Percentiles rank a stretch among this genome's conserved stretches.
These are phyloP conservation scores for Gari tellinella DNA, from an alignment of 2,888 invertebrate genomes.

Conservation along the genomic window DNA sequence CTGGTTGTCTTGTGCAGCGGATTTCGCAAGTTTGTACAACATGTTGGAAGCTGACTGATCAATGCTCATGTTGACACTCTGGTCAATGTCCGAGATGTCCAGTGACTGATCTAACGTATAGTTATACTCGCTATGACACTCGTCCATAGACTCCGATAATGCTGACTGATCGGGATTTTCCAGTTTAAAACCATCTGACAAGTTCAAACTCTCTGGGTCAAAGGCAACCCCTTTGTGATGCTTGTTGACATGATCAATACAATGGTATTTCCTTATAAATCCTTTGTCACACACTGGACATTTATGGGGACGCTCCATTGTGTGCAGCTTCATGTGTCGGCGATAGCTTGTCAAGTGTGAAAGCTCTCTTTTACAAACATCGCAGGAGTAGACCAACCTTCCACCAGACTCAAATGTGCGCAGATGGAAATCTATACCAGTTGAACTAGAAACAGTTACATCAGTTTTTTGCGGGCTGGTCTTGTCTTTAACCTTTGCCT, in stretches of 20 bases:
- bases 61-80: slow-evolving; percentile 38
- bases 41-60: slow-evolving; percentile 60
- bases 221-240: slow-evolving; percentile 55
- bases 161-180: slow-evolving; percentile 23
- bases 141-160: slow-evolving; percentile 27
- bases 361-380: slow-evolving; percentile 58
- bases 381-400: slow-evolving; percentile 54
- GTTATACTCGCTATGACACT: slow-evolving; percentile 53
- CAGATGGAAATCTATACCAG: slow-evolving; percentile 25
- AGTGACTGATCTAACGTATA: slow-evolving; percentile 57
- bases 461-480: neutral
- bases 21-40: slow-evolving; percentile 55
- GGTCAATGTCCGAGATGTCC: slow-evolving; percentile 33
- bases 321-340: slow-evolving; percentile 60
- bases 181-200: slow-evolving; percentile 16
- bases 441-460: neutral
- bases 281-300: slow-evolving; percentile 57
- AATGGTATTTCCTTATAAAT: slow-evolving; percentile 61
- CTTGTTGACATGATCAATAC: slow-evolving; percentile 58
- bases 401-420: slow-evolving; percentile 57
- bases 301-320: slow-evolving; percentile 56
- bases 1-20: slow-evolving; percentile 17
- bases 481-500: slow-evolving; percentile 21
- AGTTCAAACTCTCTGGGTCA: slow-evolving; percentile 45
- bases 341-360: slow-evolving; percentile 58